A percentile compares a stretch with the other conserved stretches of the same genome.
Conservation (phyloP, 2,113 vertebrate species). For the Boulengeromyrus knoepffleri region DNA sequence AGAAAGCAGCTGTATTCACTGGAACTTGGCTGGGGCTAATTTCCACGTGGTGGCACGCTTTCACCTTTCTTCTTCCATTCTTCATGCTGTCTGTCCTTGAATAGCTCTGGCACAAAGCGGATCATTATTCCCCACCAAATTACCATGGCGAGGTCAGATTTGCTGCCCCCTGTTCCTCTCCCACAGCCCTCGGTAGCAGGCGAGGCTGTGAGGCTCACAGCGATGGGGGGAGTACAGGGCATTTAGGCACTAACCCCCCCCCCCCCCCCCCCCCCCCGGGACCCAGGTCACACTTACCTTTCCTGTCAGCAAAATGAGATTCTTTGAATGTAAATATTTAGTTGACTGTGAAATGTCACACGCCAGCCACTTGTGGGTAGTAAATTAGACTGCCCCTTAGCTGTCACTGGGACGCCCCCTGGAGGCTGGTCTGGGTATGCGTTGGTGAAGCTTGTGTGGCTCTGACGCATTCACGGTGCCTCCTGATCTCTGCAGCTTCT, state of each 20-base stretch:
- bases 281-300: neutral
- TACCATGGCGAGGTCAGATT: neutral
- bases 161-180: neutral
- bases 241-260: neutral
- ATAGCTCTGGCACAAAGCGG: neutral
- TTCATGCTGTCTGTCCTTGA: slow-evolving; percentile 6
- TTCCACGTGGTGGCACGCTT: neutral
- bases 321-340: neutral
- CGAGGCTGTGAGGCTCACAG: neutral
- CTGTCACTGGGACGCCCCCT: neutral
- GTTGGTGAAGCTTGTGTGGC: neutral
- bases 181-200: neutral
- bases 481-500: neutral
- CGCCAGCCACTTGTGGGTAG: neutral
- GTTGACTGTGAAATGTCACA: neutral
- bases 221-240: too few species aligned
- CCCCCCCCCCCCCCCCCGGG: too few species aligned
- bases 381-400: neutral
- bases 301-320: neutral
- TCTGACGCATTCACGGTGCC: neutral
- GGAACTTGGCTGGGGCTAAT: slow-evolving; percentile 6
- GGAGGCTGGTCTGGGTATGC: neutral
- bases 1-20: neutral
- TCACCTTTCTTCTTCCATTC: neutral
- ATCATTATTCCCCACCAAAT: slow-evolving; percentile 11